Conservation (phyloP, 2,888 invertebrate genomes). For the Imbricaverruca yamaguchii region DNA sequence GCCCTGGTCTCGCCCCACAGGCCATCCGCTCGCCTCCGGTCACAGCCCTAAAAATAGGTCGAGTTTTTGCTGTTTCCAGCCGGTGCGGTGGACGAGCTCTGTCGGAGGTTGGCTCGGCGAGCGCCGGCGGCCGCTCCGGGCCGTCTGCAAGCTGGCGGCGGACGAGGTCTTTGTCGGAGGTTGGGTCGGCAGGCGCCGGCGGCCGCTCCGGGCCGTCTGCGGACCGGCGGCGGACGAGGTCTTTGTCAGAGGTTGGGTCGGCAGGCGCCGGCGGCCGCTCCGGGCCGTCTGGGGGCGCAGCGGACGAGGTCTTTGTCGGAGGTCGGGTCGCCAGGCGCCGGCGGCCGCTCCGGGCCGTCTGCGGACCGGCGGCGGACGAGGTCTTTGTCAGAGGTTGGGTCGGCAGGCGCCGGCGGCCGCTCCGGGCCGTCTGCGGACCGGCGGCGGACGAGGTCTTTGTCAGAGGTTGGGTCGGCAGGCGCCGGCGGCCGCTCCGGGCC, state of each 20-base stretch:
- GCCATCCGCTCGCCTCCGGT: neutral
- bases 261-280: no score
- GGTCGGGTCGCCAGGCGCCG: neutral
- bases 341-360: neutral
- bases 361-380: neutral
- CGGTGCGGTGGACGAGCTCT: neutral
- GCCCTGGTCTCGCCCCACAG: neutral
- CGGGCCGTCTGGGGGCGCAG: no score
- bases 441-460: neutral
- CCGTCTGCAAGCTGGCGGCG: neutral
- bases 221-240: neutral
- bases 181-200: neutral
- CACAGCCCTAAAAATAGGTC: neutral
- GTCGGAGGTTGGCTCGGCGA: neutral
- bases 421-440: neutral
- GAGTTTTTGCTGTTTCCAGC: neutral
- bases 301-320: neutral
- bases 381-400: neutral
- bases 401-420: neutral
- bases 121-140: neutral
- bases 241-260: no score
- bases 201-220: neutral
- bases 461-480: no score
- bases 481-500: no score
- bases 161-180: neutral